A percentile compares a stretch with the other conserved stretches of the same genome.
These are phyloP conservation scores for Agrilus planipennis DNA, from an alignment of 1,140 invertebrate genomes.

Conservation along the genomic window DNA sequence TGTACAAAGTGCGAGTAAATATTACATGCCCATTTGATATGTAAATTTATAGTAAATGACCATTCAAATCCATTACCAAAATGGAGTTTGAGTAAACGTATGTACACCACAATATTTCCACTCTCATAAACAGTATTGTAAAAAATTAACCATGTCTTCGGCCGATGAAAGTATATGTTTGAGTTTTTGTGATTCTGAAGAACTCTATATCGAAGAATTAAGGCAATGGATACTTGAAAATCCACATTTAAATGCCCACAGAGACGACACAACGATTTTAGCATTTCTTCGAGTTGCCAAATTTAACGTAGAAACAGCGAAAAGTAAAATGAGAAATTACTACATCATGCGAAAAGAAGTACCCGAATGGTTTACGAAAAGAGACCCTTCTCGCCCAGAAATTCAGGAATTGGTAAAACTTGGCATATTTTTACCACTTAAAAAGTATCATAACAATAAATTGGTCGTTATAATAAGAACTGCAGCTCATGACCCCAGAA, in stretches of 20 bases:
- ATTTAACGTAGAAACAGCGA: slow-evolving; percentile 43
- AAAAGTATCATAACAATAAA: slow-evolving; percentile 34
- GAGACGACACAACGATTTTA: slow-evolving; percentile 42
- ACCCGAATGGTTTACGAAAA: slow-evolving; percentile 47
- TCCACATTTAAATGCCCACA: slow-evolving; percentile 14
- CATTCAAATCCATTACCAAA: too few relatives aligned
- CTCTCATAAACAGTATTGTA: too few relatives aligned
- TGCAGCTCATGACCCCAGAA: slow-evolving; percentile 42
- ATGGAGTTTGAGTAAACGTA: too few relatives aligned
- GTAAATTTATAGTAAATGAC: too few relatives aligned
- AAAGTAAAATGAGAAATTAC: slow-evolving; percentile 45
- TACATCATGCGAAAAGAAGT: slow-evolving; percentile 40
- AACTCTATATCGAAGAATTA: slow-evolving; percentile 16
- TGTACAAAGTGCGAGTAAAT: too few relatives aligned
- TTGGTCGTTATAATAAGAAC: slow-evolving; percentile 45
- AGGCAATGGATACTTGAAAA: slow-evolving; percentile 16
- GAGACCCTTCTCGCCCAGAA: slow-evolving; percentile 44
- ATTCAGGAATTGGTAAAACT: slow-evolving; percentile 44
- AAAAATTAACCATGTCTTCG: too few relatives aligned
- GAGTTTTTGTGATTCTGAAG: too few relatives aligned
- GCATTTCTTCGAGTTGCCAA: slow-evolving; percentile 50
- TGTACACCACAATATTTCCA: too few relatives aligned
- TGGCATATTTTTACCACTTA: slow-evolving; percentile 47
- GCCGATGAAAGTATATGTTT: too few relatives aligned
- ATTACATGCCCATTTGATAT: too few relatives aligned